These are phyloP conservation scores for Aethes cnicana DNA, from an alignment of 2,888 invertebrate species.

Conservation along the genomic window DNA sequence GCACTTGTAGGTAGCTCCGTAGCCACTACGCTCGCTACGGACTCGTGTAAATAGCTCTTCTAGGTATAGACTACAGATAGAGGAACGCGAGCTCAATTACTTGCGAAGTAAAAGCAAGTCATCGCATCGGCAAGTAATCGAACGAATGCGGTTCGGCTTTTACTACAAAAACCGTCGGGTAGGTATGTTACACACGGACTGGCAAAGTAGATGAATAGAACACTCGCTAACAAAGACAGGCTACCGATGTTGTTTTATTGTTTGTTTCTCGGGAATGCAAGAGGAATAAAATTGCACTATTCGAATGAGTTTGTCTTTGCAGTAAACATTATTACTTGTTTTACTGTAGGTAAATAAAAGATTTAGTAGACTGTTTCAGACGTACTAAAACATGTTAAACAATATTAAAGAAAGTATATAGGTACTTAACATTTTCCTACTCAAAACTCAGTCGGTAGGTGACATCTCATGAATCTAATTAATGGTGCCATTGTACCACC, in stretches of 20 bases:
- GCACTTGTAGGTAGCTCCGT: too few relatives aligned
- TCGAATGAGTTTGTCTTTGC: not conserved
- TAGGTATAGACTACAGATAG: conserved; percentile 35
- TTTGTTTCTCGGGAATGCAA: conserved; percentile 17
- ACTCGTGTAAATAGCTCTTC: conserved; percentile 28
- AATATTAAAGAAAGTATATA: not conserved
- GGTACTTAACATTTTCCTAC: not conserved
- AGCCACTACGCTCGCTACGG: conserved; percentile 40
- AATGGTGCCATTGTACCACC: conserved; percentile 16
- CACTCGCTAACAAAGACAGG: conserved; percentile 25
- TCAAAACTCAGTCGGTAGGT: conserved; percentile 1
- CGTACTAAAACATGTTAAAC: not conserved
- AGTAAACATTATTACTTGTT: not conserved
- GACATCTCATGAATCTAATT: conserved; percentile 4
- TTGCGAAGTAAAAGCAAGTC: conserved; percentile 71
- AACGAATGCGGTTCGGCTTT: conserved; percentile 59
- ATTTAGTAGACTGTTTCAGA: too few relatives aligned
- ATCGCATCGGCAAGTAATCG: conserved; percentile 72
- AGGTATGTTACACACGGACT: conserved; percentile 41
- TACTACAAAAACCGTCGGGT: conserved; percentile 63
- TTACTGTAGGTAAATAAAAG: not conserved
- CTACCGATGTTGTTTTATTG: conserved; percentile 20
- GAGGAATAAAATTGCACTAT: conserved; percentile 2
- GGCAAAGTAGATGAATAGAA: conserved; percentile 42
- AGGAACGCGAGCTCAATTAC: conserved; percentile 63